These are phyloP conservation scores for Vombatus ursinus DNA, from an alignment of 2,113 vertebrate genomes.

Conservation along the genomic window DNA sequence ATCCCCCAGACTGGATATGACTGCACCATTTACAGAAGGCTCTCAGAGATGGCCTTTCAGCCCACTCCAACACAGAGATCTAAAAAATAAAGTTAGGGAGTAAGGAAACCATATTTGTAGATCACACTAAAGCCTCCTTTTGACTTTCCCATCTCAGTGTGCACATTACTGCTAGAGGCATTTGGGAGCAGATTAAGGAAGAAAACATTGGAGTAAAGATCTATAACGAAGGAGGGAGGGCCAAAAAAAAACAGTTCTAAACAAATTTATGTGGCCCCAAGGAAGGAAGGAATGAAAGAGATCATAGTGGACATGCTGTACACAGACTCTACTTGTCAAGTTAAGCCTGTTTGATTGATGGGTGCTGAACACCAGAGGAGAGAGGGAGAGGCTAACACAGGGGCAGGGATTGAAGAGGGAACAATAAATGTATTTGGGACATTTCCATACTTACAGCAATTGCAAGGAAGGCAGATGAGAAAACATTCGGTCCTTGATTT, in stretches of 20 bases:
- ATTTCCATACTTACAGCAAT: constrained; percentile 91
- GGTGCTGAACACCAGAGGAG: background rate
- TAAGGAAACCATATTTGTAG: background rate
- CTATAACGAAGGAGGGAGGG: background rate
- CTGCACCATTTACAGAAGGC: background rate
- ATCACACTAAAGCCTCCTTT: background rate
- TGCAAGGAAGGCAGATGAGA: constrained; percentile 95
- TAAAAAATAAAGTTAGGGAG: background rate
- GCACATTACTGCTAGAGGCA: background rate
- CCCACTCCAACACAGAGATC: background rate
- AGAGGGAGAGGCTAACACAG: background rate
- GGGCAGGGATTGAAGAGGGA: constrained; percentile 23
- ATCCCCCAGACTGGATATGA: background rate
- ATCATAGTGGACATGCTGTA: background rate
- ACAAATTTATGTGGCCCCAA: background rate
- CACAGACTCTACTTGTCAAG: background rate
- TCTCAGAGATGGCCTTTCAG: background rate
- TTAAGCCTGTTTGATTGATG: background rate
- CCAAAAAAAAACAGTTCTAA: background rate
- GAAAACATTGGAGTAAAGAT: background rate
- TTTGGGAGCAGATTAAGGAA: background rate
- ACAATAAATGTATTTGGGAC: background rate
- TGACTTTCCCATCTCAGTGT: background rate
- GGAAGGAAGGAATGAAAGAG: background rate
- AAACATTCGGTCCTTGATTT: constrained; percentile 98